Base-by-base conservation (phyloP, 2,113 vertebrate genomes). In the Pseudolaguvia tuberculata region DNA sequence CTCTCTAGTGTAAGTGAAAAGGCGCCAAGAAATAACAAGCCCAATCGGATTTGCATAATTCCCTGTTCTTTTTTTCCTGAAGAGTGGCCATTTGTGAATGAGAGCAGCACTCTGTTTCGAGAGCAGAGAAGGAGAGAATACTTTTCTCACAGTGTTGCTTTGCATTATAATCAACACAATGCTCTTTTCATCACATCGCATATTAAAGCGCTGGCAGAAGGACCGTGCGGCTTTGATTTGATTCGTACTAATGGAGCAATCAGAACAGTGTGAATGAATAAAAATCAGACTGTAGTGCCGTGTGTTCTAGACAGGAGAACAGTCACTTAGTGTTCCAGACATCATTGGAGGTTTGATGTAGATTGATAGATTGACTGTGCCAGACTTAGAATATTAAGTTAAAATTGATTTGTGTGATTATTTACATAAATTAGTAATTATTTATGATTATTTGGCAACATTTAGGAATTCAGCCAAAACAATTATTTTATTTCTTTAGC, bases 11-110 rank as follows among this genome's bases (percentile, higher is more conserved):
- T 61, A 56, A 56, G 42, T 66, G 66, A 76, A 73, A 70, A 67
- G 66, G 29, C 50, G 52, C 72, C 35, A 68, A 50, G 70, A 66
- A 74, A 78, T 71, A 80, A 78, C 52, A 76, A 65, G 35, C 39
- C 69, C 70, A 47, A 50, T 42, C 68, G 55, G 56, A 85, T 85
- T 85, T 81, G 79, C 84, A 83, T 83, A 85, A 85, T 78, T 74
- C 78, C 73, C 56, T 52, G 53, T 61, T 61, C 71, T 75, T 72
- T 72, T 67, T 71, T 35, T n/a, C n/a, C n/a, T 71, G 70, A 47
- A 27, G 77, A 58, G 29, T 58, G 63, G 50, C 73, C 75, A 62
- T 59, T 69, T 69, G 71, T 77, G 79, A 78, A 78, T 78, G 52
- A 70, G 61, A 62, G 72, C 66, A 78, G 72, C 77, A 70, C 68